A percentile compares a stretch with the other conserved stretches of the same genome.
Evolutionary conservation across 2,113 vertebrate genomes (phyloP).

Genomic region (Megaleporinus macrocephalus): DNA sequence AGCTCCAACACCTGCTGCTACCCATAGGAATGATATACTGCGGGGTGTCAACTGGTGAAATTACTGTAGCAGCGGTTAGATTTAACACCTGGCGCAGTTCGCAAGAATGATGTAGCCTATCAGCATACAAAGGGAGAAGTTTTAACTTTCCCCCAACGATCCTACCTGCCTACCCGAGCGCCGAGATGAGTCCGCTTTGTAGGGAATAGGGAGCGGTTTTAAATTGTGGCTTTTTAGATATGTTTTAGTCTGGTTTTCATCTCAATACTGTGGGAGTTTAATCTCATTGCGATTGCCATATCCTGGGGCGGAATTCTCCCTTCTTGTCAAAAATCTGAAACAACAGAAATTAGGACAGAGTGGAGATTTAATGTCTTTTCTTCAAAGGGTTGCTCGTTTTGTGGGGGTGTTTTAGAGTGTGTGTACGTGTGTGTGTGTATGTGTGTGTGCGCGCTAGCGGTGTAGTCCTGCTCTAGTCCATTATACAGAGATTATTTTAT

Average conservation of each 20-base stretch:
- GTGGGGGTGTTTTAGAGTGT: constrained; percentile 20
- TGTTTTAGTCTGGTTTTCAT: constrained; percentile 66
- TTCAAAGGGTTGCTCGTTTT: constrained; percentile 52
- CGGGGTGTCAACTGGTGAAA: constrained; percentile 40
- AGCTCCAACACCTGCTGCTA: constrained; percentile 37
- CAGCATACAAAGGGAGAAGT: constrained; percentile 34
- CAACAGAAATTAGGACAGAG: constrained; percentile 72
- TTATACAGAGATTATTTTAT: constrained; percentile 78
- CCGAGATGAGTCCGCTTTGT: constrained; percentile 70
- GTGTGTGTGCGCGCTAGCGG: constrained; percentile 24
- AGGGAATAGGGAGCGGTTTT: constrained; percentile 67
- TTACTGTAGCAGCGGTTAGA: constrained; percentile 47
- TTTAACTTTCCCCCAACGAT: constrained; percentile 54
- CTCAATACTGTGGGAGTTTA: constrained; percentile 75
- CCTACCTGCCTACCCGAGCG: constrained; percentile 65
- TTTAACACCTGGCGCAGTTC: constrained; percentile 47
- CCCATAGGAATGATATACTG: constrained; percentile 39
- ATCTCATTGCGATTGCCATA: constrained; percentile 77
- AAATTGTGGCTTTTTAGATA: constrained; percentile 72
- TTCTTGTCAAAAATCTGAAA: constrained; percentile 58
- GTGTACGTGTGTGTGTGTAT: constrained; percentile 43
- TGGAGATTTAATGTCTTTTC: constrained; percentile 58
- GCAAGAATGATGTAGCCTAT: constrained; percentile 1
- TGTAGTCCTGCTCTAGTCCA: constrained; percentile 47
- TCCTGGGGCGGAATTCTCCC: constrained; percentile 66